These are phyloP conservation scores for Camelus dromedarius DNA, from an alignment of 2,113 vertebrate genomes.

Conservation along the genomic window DNA sequence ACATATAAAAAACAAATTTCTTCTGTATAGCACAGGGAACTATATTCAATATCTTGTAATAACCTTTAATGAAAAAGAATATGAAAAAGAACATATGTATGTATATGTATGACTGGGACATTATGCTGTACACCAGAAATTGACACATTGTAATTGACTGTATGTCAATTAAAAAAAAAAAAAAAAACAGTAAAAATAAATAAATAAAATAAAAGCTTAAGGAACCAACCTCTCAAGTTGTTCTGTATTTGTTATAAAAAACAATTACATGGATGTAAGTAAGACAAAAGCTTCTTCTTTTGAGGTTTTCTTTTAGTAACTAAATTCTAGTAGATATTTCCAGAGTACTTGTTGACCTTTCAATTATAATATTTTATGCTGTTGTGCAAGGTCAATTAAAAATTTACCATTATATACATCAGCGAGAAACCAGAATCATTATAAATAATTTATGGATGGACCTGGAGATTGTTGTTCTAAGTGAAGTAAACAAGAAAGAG, in stretches of 20 bases:
- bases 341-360: neutral
- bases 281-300: neutral
- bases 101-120: too few species aligned
- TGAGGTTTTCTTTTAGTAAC: neutral
- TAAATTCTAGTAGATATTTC: conserved; percentile 1
- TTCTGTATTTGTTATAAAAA: neutral
- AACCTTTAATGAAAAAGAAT: too few species aligned
- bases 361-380: neutral
- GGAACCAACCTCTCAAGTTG: neutral
- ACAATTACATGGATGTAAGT: neutral
- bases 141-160: too few species aligned
- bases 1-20: too few species aligned
- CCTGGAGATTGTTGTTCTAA: too few species aligned
- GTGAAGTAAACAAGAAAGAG: too few species aligned
- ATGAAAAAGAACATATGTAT: too few species aligned
- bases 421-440: neutral
- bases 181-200: too few species aligned
- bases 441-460: neutral
- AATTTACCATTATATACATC: neutral
- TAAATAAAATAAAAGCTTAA: neutral
- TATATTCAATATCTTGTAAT: too few species aligned
- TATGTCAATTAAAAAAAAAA: too few species aligned
- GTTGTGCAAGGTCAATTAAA: neutral
- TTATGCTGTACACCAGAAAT: too few species aligned
- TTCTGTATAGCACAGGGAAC: too few species aligned